phyloP scores from a whole-genome alignment of 2,888 invertebrate genomes.

The Polydrusus tereticollis region DNA sequence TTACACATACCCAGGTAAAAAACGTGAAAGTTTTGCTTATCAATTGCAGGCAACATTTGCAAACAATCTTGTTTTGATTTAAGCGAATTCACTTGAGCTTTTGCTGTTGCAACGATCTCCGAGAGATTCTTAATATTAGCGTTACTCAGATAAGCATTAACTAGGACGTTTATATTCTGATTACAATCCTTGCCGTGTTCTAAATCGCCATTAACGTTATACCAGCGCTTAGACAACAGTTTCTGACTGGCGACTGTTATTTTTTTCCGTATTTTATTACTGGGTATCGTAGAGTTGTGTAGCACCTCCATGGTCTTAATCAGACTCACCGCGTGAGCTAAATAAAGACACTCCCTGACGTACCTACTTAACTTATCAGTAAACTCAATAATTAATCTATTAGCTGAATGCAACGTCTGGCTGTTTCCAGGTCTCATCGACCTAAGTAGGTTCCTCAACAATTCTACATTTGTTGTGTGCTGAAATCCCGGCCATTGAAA shows the following conservation, averaged over 20 bases:
- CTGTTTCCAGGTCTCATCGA: conserved; percentile 63
- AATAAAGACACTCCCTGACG: conserved; percentile 69
- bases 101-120: conserved; percentile 69
- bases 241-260: conserved; percentile 69
- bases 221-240: conserved; percentile 79
- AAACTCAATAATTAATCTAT: conserved; percentile 63
- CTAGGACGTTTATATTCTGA: conserved; percentile 71
- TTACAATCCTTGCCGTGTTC: conserved; percentile 73
- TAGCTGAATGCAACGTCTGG: conserved; percentile 59
- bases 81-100: conserved; percentile 72
- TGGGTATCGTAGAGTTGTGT: conserved; percentile 64
- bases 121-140: conserved; percentile 73
- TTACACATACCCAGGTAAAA: conserved; percentile 77
- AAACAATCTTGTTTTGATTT: conserved; percentile 73
- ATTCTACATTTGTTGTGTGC: conserved; percentile 59
- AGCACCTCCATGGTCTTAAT: conserved; percentile 70
- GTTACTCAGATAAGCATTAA: conserved; percentile 74
- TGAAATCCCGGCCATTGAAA: conserved; percentile 71
- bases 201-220: conserved; percentile 72
- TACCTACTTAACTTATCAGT: conserved; percentile 67
- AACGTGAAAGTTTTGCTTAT: conserved; percentile 76
- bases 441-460: conserved; percentile 70
- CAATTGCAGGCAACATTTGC: conserved; percentile 74
- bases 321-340: conserved; percentile 71
- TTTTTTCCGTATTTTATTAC: conserved; percentile 66